Evolutionary conservation across 2,888 invertebrate genomes (phyloP), one percentile per base, ranked within the genome.

Genomic region (Elmis aenea): DNA sequence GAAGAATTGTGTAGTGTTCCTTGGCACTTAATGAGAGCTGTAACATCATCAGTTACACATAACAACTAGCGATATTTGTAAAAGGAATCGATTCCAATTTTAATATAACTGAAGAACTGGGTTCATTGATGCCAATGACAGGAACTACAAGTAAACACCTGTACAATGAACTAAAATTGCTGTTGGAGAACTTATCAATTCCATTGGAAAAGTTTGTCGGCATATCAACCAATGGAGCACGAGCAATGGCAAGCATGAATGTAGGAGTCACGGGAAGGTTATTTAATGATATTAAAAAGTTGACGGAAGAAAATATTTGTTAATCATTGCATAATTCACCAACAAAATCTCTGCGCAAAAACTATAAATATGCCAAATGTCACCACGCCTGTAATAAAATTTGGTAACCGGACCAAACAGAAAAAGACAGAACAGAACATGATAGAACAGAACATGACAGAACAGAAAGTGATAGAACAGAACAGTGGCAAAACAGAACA

Each of bases 231-330:
- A 37, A 40, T 46, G 44, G 40, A 46, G 46, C 44, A 45, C 26
- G 41, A 31, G 46, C 46, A 45, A 46, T 46, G 38, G 45, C 36
- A 45, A 45, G 44, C 43, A 40, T 41, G 44, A 22, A 46, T 12
- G 41, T 41, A 42, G 46, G 37, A 42, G 46, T 46, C 23, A 23
- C 44, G 33, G 44, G 41, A 45, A 46, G 32, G 38, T 25, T 44
- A 46, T 40, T 45, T 30, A 13, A 44, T 27, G 33, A 45, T 14
- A 33, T 41, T 39, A 38, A 28, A 13, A 32, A 31, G 8, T 13
- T 32, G 11, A 46, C 44, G 40, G 37, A 27, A 27, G 36, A 28
- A 15, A 28, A 46, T 41, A 46, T 41, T n/a, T n/a, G n/a, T n/a
- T n/a, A n/a, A 45, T 46, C 32, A 32, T 12, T 32, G 14, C 24